These are phyloP conservation scores for Sorex fumeus DNA, from an alignment of 2,113 vertebrate genomes.

Conservation along the genomic window DNA sequence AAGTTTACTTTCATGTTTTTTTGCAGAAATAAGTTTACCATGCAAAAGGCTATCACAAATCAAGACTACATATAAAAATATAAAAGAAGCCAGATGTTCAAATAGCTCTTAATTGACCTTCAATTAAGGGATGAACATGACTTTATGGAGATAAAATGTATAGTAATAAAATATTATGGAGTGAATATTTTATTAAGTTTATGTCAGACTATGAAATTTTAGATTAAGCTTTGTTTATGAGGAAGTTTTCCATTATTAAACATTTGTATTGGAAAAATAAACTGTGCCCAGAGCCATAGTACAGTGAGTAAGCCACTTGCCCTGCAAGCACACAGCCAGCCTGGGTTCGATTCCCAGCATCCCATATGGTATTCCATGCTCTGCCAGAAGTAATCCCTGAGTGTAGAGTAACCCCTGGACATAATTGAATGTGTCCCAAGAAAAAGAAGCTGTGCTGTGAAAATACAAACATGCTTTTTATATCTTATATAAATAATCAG, in stretches of 20 bases:
- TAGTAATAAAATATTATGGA: not conserved
- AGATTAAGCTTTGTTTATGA: not conserved
- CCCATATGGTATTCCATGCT: too few relatives aligned
- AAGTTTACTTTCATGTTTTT: not conserved
- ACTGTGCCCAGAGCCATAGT: not conserved
- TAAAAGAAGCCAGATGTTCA: not conserved
- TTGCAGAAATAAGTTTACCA: slow-evolving; percentile 22
- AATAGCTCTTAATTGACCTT: not conserved
- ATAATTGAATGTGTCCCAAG: too few relatives aligned
- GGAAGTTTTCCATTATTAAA: slow-evolving; percentile 12
- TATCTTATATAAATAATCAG: not conserved
- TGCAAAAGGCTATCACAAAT: not conserved
- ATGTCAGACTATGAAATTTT: slow-evolving; percentile 25
- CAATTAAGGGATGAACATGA: not conserved
- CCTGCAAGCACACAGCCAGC: too few relatives aligned
- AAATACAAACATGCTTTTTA: not conserved
- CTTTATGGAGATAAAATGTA: not conserved
- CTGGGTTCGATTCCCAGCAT: too few relatives aligned
- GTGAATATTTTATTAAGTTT: slow-evolving; percentile 49
- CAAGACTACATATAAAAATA: not conserved
- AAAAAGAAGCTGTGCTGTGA: not conserved
- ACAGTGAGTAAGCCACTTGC: too few relatives aligned
- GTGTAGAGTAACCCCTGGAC: too few relatives aligned
- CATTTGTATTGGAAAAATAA: not conserved
- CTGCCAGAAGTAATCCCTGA: too few relatives aligned